phyloP scores from a whole-genome alignment of 2,113 vertebrate species.

The Myodes glareolus region DNA sequence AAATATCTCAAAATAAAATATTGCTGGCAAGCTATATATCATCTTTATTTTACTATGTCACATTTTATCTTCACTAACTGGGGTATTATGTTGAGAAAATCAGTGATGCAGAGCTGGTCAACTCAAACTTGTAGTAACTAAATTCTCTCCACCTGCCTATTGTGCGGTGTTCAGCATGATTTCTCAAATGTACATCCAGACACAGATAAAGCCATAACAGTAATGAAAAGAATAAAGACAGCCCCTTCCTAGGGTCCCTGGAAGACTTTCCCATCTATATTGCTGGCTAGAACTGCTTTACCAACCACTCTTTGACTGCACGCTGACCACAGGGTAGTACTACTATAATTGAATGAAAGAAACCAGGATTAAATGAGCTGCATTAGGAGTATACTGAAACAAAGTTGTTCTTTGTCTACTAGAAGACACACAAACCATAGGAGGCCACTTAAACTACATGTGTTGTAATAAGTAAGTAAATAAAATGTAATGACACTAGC shows the following conservation, averaged over 20 bases:
- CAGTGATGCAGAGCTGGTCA: neutral
- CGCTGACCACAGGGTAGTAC: neutral
- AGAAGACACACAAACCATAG: neutral
- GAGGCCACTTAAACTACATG: neutral
- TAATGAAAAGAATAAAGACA: neutral
- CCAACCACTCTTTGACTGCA: neutral
- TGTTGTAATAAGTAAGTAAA: neutral
- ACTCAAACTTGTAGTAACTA: neutral
- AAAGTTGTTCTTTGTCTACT: neutral
- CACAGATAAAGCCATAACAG: neutral
- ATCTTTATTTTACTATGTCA: conserved; percentile 46
- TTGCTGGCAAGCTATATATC: neutral
- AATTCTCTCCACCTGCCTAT: neutral
- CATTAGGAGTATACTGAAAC: neutral
- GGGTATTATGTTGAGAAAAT: conserved; percentile 45
- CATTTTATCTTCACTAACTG: conserved; percentile 1
- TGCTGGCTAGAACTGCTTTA: neutral
- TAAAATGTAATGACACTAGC: neutral
- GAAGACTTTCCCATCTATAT: neutral
- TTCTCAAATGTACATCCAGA: neutral
- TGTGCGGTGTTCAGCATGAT: neutral
- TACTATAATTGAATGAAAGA: neutral
- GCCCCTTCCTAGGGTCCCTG: neutral
- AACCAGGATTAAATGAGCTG: neutral
- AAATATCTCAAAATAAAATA: conserved; percentile 40